Evolutionary conservation across 1,140 invertebrate species (phyloP).

Genomic region (Belonocnema kinseyi): DNA sequence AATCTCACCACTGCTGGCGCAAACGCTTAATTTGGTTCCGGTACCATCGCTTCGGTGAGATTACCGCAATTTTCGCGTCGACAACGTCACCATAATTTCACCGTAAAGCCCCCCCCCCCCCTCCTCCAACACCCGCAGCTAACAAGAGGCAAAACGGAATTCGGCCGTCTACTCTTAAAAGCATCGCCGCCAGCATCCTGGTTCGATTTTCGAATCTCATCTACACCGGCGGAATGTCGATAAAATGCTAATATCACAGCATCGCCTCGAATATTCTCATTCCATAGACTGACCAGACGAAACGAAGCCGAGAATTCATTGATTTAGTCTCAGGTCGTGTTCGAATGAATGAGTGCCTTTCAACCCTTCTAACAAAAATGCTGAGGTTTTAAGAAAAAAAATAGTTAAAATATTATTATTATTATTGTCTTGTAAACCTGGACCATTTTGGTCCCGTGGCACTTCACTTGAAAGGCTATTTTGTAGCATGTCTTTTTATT

Average conservation of each 20-base stretch:
- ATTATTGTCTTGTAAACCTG: no score
- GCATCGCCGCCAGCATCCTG: conserved; percentile 2
- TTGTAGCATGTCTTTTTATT: no score
- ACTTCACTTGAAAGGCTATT: no score
- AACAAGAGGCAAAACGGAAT: not conserved
- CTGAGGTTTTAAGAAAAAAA: no score
- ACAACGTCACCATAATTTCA: conserved; percentile 42
- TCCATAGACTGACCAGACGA: conserved; percentile 37
- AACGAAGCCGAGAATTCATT: conserved; percentile 45
- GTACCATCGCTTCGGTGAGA: conserved; percentile 50
- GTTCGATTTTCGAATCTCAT: conserved; percentile 6
- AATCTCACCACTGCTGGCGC: conserved; percentile 39
- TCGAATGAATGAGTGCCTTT: not conserved
- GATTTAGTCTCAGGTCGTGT: not conserved
- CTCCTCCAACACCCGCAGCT: conserved; percentile 1
- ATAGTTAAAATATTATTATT: no score
- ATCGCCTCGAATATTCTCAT: conserved; percentile 47
- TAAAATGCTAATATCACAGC: conserved; percentile 54
- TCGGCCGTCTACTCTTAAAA: conserved; percentile 14
- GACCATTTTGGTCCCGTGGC: no score
- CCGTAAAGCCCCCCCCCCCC: conserved; percentile 22
- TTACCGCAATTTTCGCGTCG: conserved; percentile 60
- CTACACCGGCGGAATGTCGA: conserved; percentile 47
- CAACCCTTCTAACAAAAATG: not conserved
- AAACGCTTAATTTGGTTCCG: conserved; percentile 63